Evolutionary conservation across 2,888 invertebrate genomes (phyloP).

Genomic region (Noctua comes): DNA sequence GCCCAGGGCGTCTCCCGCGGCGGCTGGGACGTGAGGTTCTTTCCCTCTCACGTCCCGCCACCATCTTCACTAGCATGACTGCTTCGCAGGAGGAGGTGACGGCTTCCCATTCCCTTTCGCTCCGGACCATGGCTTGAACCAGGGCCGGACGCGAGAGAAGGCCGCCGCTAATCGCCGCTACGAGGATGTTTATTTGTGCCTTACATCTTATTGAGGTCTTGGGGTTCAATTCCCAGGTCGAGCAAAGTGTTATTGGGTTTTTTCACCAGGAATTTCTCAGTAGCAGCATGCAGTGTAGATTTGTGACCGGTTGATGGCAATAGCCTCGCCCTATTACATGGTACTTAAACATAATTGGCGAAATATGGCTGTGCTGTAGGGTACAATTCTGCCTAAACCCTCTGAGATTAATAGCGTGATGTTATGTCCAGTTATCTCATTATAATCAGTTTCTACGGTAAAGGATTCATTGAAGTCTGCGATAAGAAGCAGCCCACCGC

Average conservation of each 20-base stretch:
- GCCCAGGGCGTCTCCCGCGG: no score
- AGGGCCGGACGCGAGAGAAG: no score
- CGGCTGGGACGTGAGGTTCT: no score
- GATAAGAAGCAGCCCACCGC: constrained; percentile 1
- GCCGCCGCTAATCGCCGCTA: no score
- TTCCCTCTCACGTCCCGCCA: no score
- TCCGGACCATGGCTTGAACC: no score
- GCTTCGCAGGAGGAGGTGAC: no score
- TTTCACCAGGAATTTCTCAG: background rate
- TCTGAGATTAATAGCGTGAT: background rate
- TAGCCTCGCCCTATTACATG: background rate
- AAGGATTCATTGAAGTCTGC: constrained; percentile 3
- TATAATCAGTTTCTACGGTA: background rate
- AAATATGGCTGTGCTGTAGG: background rate
- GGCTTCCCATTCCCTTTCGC: no score
- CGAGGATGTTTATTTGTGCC: no score
- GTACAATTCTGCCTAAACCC: background rate
- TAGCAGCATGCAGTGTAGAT: background rate
- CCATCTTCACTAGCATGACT: no score
- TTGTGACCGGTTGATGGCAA: background rate
- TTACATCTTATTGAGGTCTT: no score
- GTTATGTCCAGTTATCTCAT: background rate
- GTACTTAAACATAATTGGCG: no score
- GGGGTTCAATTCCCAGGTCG: background rate
- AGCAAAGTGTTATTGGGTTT: background rate